phyloP scores from a whole-genome alignment of 2,113 vertebrate species.

The Elanoides forficatus region DNA sequence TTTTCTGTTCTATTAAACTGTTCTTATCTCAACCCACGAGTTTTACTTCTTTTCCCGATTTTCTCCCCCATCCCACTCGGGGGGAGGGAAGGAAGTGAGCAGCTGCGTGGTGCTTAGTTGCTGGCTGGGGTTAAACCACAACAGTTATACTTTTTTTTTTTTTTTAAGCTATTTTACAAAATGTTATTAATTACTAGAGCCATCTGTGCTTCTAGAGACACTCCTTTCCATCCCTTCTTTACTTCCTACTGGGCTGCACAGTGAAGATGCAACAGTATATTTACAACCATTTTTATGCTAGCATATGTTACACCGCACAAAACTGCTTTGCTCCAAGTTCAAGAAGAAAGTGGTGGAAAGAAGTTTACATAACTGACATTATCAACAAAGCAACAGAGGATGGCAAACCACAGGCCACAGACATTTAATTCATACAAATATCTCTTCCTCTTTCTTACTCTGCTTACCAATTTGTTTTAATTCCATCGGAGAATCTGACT shows the following conservation, averaged over 20 bases:
- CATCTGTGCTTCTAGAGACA: not conserved
- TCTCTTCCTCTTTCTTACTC: not conserved
- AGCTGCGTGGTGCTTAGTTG: too few relatives aligned
- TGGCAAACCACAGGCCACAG: not conserved
- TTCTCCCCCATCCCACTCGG: too few relatives aligned
- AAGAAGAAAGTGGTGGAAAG: slow-evolving; percentile 12
- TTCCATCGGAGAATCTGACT: not conserved
- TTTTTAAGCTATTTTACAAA: not conserved
- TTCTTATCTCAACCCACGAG: too few relatives aligned
- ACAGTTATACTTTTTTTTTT: not conserved
- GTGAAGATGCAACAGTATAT: not conserved
- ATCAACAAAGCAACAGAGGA: not conserved
- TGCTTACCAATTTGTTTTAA: not conserved
- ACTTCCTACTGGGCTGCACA: not conserved
- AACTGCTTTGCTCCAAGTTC: slow-evolving; percentile 14
- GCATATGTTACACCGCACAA: not conserved
- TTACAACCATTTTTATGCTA: not conserved
- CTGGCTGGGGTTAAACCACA: too few relatives aligned
- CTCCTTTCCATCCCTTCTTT: not conserved
- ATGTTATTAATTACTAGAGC: not conserved
- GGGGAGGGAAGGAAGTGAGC: too few relatives aligned
- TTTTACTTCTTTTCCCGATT: too few relatives aligned
- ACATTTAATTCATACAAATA: not conserved
- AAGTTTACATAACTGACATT: not conserved
- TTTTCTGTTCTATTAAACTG: too few relatives aligned